Percentiles rank a stretch among this genome's conserved stretches.
Evolutionary conservation across 1,140 invertebrate species (phyloP).

Genomic region (Choristoneura fumiferana): DNA sequence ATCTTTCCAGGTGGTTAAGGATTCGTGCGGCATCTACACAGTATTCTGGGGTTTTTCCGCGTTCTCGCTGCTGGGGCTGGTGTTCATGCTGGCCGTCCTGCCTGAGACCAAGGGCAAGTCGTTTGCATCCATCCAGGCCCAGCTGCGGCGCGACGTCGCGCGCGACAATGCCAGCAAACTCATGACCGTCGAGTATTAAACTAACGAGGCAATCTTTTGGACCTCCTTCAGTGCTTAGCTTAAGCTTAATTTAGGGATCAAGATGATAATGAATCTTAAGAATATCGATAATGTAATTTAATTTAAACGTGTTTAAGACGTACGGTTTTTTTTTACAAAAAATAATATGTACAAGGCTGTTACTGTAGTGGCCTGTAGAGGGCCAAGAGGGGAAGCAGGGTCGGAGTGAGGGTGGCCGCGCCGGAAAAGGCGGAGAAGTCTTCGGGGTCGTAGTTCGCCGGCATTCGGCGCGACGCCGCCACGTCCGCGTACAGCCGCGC

Average conservation of each 20-base stretch:
- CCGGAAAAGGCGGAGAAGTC: slow-evolving; percentile 70
- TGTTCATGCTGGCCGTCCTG: slow-evolving; percentile 82
- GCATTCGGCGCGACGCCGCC: slow-evolving; percentile 54
- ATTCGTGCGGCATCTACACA: slow-evolving; percentile 81
- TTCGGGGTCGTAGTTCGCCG: slow-evolving; percentile 64
- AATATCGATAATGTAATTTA: slow-evolving; percentile 45
- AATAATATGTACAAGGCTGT: slow-evolving; percentile 31
- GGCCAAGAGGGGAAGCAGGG: slow-evolving; percentile 46
- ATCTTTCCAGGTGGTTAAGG: slow-evolving; percentile 76
- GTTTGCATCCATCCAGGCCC: slow-evolving; percentile 77
- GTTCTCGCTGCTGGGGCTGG: slow-evolving; percentile 80
- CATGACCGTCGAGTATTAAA: slow-evolving; percentile 69
- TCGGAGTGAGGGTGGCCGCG: slow-evolving; percentile 39
- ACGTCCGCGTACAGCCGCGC: slow-evolving; percentile 78
- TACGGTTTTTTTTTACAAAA: slow-evolving; percentile 55
- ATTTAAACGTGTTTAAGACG: slow-evolving; percentile 57
- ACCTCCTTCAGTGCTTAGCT: slow-evolving; percentile 41
- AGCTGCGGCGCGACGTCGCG: slow-evolving; percentile 59
- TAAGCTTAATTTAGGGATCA: slow-evolving; percentile 65
- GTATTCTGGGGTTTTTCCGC: slow-evolving; percentile 87
- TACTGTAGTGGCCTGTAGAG: slow-evolving; percentile 54
- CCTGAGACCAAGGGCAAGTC: slow-evolving; percentile 92
- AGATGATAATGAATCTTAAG: slow-evolving; percentile 48
- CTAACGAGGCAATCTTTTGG: slow-evolving; percentile 16
- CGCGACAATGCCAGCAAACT: slow-evolving; percentile 68